Evolutionary conservation across 2,113 vertebrate genomes (phyloP).

Genomic region (Symphodus melops): DNA sequence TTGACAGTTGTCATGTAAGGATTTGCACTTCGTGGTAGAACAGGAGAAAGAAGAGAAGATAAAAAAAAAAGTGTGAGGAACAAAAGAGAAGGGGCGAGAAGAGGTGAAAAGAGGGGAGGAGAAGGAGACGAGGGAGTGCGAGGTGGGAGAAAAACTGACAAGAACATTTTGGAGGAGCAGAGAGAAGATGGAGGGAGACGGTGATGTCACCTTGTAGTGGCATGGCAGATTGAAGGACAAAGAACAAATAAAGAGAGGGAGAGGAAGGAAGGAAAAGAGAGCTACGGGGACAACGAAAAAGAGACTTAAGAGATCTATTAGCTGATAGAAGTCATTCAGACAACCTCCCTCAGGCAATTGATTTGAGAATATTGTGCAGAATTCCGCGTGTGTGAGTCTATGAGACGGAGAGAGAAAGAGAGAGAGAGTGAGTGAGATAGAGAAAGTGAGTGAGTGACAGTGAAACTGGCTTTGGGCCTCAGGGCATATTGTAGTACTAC

Average conservation of each 20-base stretch:
- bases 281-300: constrained; percentile 9
- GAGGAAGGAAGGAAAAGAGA: neutral
- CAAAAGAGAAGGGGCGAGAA: neutral
- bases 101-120: neutral
- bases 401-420: constrained; percentile 14
- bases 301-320: constrained; percentile 49
- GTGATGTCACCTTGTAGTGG: constrained; percentile 57
- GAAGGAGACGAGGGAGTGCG: too few relatives aligned
- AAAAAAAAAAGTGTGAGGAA: constrained; percentile 1
- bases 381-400: constrained; percentile 6
- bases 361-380: constrained; percentile 48
- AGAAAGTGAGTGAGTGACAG: constrained; percentile 46
- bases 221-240: constrained; percentile 33
- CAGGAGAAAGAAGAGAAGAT: neutral
- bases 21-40: constrained; percentile 2
- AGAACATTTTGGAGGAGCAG: neutral
- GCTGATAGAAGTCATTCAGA: constrained; percentile 63
- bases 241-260: neutral
- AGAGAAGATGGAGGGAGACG: constrained; percentile 25
- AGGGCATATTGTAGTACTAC: constrained; percentile 55
- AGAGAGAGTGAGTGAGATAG: constrained; percentile 39
- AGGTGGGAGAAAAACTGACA: neutral
- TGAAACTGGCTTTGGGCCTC: constrained; percentile 52
- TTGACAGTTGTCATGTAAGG: constrained; percentile 40
- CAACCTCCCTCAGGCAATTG: constrained; percentile 53